Evolutionary conservation across 2,113 vertebrate species (phyloP).

Genomic region (Tragelaphus scriptus): DNA sequence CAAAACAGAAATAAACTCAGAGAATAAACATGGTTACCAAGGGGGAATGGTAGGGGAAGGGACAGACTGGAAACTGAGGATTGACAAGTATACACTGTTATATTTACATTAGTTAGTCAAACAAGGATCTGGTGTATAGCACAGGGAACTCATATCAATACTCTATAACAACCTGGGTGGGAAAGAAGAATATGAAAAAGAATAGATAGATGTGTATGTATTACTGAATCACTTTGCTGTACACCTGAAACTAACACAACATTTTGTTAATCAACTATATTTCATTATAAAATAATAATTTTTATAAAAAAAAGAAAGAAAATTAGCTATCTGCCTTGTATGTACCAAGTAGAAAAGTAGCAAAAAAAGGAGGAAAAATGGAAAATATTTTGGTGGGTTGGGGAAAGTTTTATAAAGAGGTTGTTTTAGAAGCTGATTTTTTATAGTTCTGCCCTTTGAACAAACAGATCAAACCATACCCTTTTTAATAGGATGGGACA

Average conservation of each 20-base stretch:
- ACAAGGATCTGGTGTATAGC: background rate
- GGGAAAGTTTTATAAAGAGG: background rate
- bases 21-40: background rate
- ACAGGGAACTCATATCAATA: background rate
- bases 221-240: background rate
- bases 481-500: background rate
- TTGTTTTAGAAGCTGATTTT: background rate
- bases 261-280: background rate
- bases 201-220: background rate
- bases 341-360: background rate
- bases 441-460: background rate
- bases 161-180: background rate
- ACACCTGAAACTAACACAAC: background rate
- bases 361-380: background rate
- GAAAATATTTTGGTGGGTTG: background rate
- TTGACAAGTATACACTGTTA: background rate
- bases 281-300: background rate
- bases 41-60: fast-evolving
- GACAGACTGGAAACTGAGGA: background rate
- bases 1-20: background rate
- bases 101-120: background rate
- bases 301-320: background rate
- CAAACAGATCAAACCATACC: no score
- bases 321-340: background rate
- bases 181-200: background rate